Evolutionary conservation across 1,140 invertebrate genomes (phyloP).

Genomic region (Drosophila bocki): DNA sequence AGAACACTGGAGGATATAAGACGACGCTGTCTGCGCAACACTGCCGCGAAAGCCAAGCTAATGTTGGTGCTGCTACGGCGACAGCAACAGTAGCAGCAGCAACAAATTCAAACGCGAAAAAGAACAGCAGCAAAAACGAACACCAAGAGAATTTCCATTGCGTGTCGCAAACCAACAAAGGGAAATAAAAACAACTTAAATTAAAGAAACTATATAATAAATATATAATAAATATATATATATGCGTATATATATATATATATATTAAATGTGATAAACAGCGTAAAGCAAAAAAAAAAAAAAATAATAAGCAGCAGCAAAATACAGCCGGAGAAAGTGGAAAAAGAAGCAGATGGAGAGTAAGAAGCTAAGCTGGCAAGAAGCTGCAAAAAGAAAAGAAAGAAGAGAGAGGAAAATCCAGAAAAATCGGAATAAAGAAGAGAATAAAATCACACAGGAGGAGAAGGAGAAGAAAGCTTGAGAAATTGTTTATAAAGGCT

Average conservation of each 20-base stretch:
- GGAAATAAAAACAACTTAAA: slow-evolving; percentile 51
- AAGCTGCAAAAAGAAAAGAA: slow-evolving; percentile 17
- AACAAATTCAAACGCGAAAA: slow-evolving; percentile 23
- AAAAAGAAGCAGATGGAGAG: slow-evolving; percentile 1
- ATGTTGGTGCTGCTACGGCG: slow-evolving; percentile 22
- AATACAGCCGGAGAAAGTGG: slow-evolving; percentile 16
- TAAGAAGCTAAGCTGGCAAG: slow-evolving; percentile 17
- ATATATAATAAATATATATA: slow-evolving; percentile 51
- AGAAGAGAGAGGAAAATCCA: background rate
- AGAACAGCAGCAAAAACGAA: slow-evolving; percentile 13
- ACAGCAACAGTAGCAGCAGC: slow-evolving; percentile 20
- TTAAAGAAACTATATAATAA: slow-evolving; percentile 60
- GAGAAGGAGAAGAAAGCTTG: slow-evolving; percentile 13
- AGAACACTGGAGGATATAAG: slow-evolving; percentile 25
- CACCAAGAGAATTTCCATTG: slow-evolving; percentile 62
- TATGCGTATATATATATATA: slow-evolving; percentile 36
- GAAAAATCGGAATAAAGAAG: background rate
- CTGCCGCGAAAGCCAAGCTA: slow-evolving; percentile 41
- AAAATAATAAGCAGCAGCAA: slow-evolving; percentile 21
- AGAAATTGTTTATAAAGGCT: slow-evolving; percentile 75
- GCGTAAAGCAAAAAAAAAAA: slow-evolving; percentile 72
- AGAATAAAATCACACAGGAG: slow-evolving; percentile 9
- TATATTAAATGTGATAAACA: slow-evolving; percentile 82
- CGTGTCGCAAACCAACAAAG: slow-evolving; percentile 56
- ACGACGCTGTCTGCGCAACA: slow-evolving; percentile 39